These are phyloP conservation scores for Lochmaea capreae DNA, from an alignment of 2,888 invertebrate species.

Conservation along the genomic window DNA sequence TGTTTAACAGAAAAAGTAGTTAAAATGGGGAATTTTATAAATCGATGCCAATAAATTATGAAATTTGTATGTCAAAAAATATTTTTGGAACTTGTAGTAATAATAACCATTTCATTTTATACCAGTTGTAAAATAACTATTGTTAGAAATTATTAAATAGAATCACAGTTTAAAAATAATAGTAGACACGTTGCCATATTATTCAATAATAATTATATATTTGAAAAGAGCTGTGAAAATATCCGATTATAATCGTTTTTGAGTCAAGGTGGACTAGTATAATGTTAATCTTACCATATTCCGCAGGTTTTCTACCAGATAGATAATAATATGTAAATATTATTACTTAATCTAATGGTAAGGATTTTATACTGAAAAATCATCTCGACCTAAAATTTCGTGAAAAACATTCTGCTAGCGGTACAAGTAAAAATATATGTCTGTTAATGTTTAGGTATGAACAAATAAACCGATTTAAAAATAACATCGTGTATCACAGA, in stretches of 20 bases:
- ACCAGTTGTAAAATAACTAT: no score
- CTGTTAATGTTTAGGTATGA: slow-evolving; percentile 23
- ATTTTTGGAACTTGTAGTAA: no score
- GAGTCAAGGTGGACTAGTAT: slow-evolving; percentile 42
- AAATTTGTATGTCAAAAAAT: no score
- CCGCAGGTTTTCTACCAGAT: background rate
- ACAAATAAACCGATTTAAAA: slow-evolving; percentile 36
- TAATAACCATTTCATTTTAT: no score
- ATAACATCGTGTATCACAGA: slow-evolving; percentile 25
- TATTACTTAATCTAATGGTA: background rate
- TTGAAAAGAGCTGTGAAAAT: background rate
- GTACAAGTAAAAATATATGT: slow-evolving; percentile 31
- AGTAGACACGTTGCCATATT: background rate
- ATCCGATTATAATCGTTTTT: slow-evolving; percentile 26
- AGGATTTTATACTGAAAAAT: background rate
- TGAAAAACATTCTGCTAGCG: slow-evolving; percentile 6
- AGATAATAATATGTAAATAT: background rate
- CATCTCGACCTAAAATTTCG: slow-evolving; percentile 6
- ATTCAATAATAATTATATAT: background rate
- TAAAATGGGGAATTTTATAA: no score
- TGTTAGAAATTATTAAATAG: no score
- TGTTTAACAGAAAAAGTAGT: no score
- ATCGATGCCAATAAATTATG: no score
- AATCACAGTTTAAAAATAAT: background rate
- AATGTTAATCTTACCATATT: slow-evolving; percentile 20